Evolutionary conservation across 23 tunicate species (phyloP), one percentile per base, ranked within the genome.

Genomic region (Oikopleura dioica): DNA sequence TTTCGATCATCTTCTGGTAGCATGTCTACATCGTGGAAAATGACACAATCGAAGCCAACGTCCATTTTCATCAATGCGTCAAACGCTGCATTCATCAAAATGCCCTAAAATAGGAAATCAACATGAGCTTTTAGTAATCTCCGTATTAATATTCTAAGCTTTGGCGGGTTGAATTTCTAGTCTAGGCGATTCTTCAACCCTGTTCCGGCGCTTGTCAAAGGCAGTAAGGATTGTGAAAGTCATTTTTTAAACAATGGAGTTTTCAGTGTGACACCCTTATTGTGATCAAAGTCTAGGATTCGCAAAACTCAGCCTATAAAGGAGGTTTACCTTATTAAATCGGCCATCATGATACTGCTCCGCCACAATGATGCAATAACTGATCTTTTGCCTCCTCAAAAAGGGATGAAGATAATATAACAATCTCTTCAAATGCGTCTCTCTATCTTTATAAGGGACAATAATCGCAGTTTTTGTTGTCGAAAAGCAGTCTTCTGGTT

Each of bases 11-110:
- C 72, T 28, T 63, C 72, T 24, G 72, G 72, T 28, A 63, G 26
- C 72, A 63, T 63, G 33, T 63, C 72, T 24, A 63, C 72, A 28
- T 63, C 72, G 72, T 63, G 72, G 33, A 63, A 63, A 16, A 63
- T 63, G 30, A 63, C 72, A 63, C 72, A 63, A 28, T 63, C 26
- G 72, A 63, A 63, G 26, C 26, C 33, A n/a, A n/a, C n/a, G 26
- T 63, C 72, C 72, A 63, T 63, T 63, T 63, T 63, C 72, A 63
- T 63, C 33, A 63, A 28, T 63, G 16, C 72, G 72, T 23, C 33
- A 28, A 63, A 63, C 32, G 72, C 72, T 16, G 72, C 29, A 63
- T 63, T 63, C 72, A 63, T 63, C 26, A 63, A 63, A 63, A 63
- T 63, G 33, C 72, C 72, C 26, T 63, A 44, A 44, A 44, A 44